These are phyloP conservation scores for Patagioenas fasciata DNA, from an alignment of 2,113 vertebrate genomes.

Conservation along the genomic window DNA sequence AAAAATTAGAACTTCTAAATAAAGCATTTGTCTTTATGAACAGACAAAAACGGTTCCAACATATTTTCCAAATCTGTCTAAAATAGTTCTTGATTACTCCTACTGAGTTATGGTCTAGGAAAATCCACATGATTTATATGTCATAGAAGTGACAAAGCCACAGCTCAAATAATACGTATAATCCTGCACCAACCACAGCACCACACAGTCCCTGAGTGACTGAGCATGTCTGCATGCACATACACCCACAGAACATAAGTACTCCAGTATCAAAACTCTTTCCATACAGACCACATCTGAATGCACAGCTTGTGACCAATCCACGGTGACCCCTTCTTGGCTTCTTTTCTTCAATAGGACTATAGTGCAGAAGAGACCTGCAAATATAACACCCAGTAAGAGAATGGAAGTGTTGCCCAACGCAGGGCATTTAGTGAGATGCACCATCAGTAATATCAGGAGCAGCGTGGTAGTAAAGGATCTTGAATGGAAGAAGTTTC, in stretches of 20 bases:
- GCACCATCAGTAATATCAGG: background rate
- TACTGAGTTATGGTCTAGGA: background rate
- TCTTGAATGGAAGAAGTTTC: background rate
- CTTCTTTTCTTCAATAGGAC: background rate
- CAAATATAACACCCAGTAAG: background rate
- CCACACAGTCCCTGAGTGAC: background rate
- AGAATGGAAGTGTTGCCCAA: background rate
- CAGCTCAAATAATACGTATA: background rate
- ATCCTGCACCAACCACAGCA: background rate
- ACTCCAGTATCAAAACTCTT: background rate
- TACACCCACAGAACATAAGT: background rate
- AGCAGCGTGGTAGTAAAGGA: background rate
- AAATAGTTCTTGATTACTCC: background rate
- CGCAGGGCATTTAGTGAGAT: background rate
- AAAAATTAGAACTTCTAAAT: background rate
- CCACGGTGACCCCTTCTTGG: fast-evolving
- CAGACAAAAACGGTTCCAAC: background rate
- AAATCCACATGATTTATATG: background rate
- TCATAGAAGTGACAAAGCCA: background rate
- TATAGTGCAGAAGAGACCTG: background rate
- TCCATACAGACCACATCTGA: background rate
- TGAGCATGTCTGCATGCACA: background rate
- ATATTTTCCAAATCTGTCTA: background rate
- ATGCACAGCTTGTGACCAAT: background rate
- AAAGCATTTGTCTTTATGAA: background rate